phyloP scores from a whole-genome alignment of 2,113 vertebrate species.

The Chaetops frenatus region DNA sequence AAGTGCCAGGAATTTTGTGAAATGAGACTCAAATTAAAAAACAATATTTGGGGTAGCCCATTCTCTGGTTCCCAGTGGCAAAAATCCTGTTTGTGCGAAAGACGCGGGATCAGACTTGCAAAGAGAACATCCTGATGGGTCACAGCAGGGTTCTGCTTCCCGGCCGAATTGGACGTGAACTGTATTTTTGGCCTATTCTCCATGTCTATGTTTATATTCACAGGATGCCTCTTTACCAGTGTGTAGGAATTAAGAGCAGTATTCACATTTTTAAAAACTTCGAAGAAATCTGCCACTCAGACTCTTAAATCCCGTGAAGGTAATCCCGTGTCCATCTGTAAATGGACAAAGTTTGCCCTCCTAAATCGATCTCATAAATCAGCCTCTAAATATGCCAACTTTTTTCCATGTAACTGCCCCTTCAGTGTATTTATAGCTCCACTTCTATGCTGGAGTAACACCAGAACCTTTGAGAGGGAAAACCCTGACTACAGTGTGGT shows the following conservation, averaged over 20 bases:
- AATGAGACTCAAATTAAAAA: background rate
- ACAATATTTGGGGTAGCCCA: background rate
- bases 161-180: too few relatives aligned
- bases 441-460: background rate
- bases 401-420: background rate
- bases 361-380: background rate
- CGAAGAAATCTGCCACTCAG: background rate
- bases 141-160: background rate
- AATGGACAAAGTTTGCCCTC: background rate
- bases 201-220: background rate
- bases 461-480: background rate
- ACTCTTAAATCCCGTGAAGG: background rate
- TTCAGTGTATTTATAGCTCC: background rate
- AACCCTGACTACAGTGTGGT: background rate
- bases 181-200: background rate
- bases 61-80: background rate
- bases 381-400: background rate
- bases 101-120: background rate
- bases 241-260: background rate
- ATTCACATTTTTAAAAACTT: background rate
- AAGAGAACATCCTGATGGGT: background rate
- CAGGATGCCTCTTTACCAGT: background rate
- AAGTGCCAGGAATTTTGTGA: background rate
- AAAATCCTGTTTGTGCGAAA: accelerated
- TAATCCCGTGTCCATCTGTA: background rate